Conservation (phyloP, 1,140 invertebrate genomes). For the Eumeta japonica region DNA sequence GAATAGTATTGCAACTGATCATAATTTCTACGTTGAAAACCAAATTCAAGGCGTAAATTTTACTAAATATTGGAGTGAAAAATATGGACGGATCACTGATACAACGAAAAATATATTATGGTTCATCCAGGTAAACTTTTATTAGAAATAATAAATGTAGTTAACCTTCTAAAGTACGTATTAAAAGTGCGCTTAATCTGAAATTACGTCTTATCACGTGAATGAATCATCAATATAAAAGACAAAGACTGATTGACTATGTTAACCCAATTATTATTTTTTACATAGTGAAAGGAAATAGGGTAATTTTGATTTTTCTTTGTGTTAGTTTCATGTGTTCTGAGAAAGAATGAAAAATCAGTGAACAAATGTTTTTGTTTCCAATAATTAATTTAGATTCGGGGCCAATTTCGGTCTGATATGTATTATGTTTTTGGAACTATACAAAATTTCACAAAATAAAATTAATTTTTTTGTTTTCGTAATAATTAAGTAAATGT, state of each 20-base stretch:
- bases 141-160: slow-evolving; percentile 6
- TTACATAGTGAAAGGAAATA: too few species aligned
- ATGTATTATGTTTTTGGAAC: too few species aligned
- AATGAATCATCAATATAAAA: too few species aligned
- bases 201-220: too few species aligned
- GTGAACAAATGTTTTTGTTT: slow-evolving; percentile 9
- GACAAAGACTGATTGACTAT: too few species aligned
- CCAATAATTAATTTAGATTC: slow-evolving; percentile 2
- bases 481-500: slow-evolving; percentile 7
- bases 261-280: too few species aligned
- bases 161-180: too few species aligned
- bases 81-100: slow-evolving; percentile 53
- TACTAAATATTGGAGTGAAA: slow-evolving; percentile 34
- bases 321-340: too few species aligned
- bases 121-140: slow-evolving; percentile 71
- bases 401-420: slow-evolving; percentile 10
- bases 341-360: too few species aligned
- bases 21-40: slow-evolving; percentile 35
- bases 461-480: too few species aligned
- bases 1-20: slow-evolving; percentile 44
- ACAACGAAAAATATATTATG: slow-evolving; percentile 65
- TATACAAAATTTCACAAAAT: too few species aligned
- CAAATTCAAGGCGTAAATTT: slow-evolving; percentile 29
- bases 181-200: too few species aligned
- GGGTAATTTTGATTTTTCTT: slow-evolving; percentile 4